Percentiles rank a stretch among this genome's conserved stretches.
Evolutionary conservation across 1,140 invertebrate genomes (phyloP).

Genomic region (Bactericera cockerelli): DNA sequence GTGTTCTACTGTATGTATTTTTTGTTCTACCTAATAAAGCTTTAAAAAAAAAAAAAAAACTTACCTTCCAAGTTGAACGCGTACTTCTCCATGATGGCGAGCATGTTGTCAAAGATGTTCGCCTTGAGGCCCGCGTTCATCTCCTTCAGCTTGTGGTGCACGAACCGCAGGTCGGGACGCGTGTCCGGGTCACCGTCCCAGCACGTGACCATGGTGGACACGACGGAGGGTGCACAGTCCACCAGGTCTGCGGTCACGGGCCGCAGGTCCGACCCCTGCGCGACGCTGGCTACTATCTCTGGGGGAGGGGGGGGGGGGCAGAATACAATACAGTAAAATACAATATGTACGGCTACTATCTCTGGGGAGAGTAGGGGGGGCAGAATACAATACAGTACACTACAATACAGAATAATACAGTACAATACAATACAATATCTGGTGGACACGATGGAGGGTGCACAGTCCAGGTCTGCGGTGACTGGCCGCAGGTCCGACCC

Average conservation of each 20-base stretch:
- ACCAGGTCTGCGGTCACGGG: constrained; percentile 26
- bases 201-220: constrained; percentile 51
- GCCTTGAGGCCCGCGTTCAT: constrained; percentile 65
- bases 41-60: too few relatives aligned
- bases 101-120: constrained; percentile 77
- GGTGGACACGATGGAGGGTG: too few relatives aligned
- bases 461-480: constrained; percentile 26
- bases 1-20: too few relatives aligned
- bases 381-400: too few relatives aligned
- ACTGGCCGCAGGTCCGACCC: constrained; percentile 23
- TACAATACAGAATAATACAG: too few relatives aligned
- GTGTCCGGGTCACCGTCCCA: constrained; percentile 60
- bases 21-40: too few relatives aligned
- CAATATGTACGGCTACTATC: too few relatives aligned
- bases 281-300: constrained; percentile 22
- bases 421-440: too few relatives aligned
- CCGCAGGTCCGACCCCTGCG: constrained; percentile 23
- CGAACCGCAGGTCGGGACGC: constrained; percentile 49
- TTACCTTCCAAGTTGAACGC: constrained; percentile 59
- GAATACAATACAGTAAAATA: too few relatives aligned
- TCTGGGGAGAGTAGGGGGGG: too few relatives aligned
- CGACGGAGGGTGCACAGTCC: constrained; percentile 30
- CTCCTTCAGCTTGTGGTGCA: constrained; percentile 52
- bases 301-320: too few relatives aligned
- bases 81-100: constrained; percentile 76